phyloP scores from a whole-genome alignment of 2,113 vertebrate genomes.

The Neomonachus schauinslandi region DNA sequence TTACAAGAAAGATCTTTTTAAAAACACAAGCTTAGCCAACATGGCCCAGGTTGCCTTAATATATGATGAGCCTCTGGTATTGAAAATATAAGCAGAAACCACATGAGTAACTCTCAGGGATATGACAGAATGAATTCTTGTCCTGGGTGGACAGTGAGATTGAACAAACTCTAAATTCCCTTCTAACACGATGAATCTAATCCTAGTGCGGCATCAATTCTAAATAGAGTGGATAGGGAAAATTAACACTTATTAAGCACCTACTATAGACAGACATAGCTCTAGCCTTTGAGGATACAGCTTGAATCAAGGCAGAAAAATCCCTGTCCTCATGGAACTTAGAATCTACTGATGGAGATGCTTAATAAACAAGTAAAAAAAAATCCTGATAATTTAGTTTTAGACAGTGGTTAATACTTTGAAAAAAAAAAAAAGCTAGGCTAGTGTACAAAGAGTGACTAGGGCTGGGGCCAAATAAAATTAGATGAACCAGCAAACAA shows the following conservation, averaged over 20 bases:
- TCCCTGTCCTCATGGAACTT: not conserved
- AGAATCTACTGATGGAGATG: not conserved
- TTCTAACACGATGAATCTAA: not conserved
- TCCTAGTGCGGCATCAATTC: not conserved
- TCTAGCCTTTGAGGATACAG: not conserved
- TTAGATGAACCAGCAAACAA: not conserved
- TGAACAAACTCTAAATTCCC: not conserved
- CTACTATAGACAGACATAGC: too few species aligned
- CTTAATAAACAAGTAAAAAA: not conserved
- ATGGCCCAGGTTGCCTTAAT: not conserved
- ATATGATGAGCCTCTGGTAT: not conserved
- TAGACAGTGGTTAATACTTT: not conserved
- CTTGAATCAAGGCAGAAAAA: not conserved
- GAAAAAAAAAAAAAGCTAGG: not conserved
- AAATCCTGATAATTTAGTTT: not conserved
- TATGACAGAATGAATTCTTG: not conserved
- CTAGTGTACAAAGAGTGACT: not conserved
- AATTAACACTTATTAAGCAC: not conserved
- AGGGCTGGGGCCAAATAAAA: not conserved
- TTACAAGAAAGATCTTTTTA: not conserved
- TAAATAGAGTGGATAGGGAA: not conserved
- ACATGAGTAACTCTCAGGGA: not conserved
- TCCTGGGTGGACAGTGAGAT: not conserved
- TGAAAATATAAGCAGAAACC: not conserved
- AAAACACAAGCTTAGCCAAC: not conserved